A percentile compares a stretch with the other conserved stretches of the same genome.
These are phyloP conservation scores for Podarcis siculus DNA, from an alignment of 2,797 vertebrate species.

Conservation along the genomic window DNA sequence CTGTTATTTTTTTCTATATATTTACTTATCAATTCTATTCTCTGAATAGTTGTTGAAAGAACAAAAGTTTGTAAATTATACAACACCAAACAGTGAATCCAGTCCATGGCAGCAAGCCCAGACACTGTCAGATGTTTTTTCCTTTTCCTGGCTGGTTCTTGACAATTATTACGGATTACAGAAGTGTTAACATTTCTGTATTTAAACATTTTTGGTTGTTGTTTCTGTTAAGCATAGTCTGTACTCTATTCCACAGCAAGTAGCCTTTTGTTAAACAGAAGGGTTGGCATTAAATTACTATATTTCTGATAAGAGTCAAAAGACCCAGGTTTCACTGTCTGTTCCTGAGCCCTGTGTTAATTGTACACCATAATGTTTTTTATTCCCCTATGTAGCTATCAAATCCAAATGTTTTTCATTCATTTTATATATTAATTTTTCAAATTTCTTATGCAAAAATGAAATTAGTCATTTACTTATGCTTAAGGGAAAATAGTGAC, in stretches of 20 bases:
- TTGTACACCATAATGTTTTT: constrained; percentile 42
- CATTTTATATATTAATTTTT: not conserved
- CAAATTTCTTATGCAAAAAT: not conserved
- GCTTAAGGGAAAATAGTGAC: not conserved
- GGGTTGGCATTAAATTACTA: constrained; percentile 47
- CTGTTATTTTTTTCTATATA: constrained; percentile 66
- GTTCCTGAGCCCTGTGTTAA: constrained; percentile 46
- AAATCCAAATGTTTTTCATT: not conserved
- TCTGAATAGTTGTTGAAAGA: constrained; percentile 78
- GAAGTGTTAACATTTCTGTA: constrained; percentile 65
- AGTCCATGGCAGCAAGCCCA: constrained; percentile 76
- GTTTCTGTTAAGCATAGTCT: constrained; percentile 58
- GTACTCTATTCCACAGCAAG: constrained; percentile 52
- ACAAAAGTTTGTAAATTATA: constrained; percentile 80
- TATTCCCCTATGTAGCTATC: not conserved
- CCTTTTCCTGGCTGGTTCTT: constrained; percentile 65
- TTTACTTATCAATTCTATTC: constrained; percentile 78
- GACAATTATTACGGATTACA: constrained; percentile 73
- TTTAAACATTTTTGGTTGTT: constrained; percentile 68
- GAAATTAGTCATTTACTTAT: not conserved
- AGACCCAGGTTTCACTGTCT: constrained; percentile 18
- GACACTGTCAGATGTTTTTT: constrained; percentile 75
- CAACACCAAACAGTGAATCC: constrained; percentile 71
- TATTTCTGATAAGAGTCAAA: constrained; percentile 56
- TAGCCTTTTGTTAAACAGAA: constrained; percentile 43